phyloP scores from a whole-genome alignment of 2,797 vertebrate species.

The Microctenopoma lineatum region DNA sequence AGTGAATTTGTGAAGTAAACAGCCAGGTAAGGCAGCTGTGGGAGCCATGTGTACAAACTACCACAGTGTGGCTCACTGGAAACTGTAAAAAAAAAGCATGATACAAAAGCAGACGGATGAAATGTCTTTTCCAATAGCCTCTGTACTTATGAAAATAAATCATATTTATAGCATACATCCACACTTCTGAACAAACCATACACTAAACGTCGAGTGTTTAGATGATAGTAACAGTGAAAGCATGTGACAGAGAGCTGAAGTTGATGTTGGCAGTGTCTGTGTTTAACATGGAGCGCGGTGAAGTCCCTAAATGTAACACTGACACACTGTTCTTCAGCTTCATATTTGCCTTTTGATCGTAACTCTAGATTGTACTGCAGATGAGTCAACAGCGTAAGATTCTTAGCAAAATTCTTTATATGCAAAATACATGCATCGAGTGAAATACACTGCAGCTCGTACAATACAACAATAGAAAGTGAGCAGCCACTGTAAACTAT shows the following conservation, averaged over 20 bases:
- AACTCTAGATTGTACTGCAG: slow-evolving; percentile 24
- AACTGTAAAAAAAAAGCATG: slow-evolving; percentile 16
- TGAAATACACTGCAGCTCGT: background rate
- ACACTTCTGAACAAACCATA: slow-evolving; percentile 9
- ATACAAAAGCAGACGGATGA: slow-evolving; percentile 23
- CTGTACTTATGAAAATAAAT: slow-evolving; percentile 37
- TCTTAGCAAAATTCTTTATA: background rate
- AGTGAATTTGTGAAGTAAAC: slow-evolving; percentile 47
- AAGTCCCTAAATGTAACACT: slow-evolving; percentile 30
- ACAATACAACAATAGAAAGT: background rate
- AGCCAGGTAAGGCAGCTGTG: slow-evolving; percentile 24
- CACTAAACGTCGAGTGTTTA: slow-evolving; percentile 26
- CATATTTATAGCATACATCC: slow-evolving; percentile 17
- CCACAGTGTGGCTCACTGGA: slow-evolving; percentile 31
- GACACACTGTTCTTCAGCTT: slow-evolving; percentile 35
- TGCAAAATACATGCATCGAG: slow-evolving; percentile 2
- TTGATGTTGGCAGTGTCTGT: slow-evolving; percentile 58
- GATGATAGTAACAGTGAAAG: slow-evolving; percentile 40
- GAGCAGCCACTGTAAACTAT: background rate
- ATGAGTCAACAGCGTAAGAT: slow-evolving; percentile 10
- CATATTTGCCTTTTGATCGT: slow-evolving; percentile 33
- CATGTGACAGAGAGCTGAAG: slow-evolving; percentile 41
- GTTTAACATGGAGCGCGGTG: slow-evolving; percentile 54
- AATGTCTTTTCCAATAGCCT: slow-evolving; percentile 28
- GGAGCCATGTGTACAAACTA: slow-evolving; percentile 20